Evolutionary conservation across 2,888 invertebrate genomes (phyloP).

Genomic region (Theretra japonica): DNA sequence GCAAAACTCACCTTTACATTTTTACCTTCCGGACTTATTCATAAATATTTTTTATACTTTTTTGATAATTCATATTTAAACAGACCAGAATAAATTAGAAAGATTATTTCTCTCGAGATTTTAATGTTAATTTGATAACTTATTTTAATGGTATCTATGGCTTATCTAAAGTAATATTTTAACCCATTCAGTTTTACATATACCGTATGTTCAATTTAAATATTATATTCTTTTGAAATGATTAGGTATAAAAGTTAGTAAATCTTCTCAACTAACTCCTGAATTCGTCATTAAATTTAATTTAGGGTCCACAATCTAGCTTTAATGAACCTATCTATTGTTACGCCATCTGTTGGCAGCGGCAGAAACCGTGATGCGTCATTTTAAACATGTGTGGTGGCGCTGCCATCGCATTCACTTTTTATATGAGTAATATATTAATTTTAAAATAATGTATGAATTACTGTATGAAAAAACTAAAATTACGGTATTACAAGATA

Average conservation of each 20-base stretch:
- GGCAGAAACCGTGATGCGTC: not conserved
- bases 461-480: not conserved
- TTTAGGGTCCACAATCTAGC: not conserved
- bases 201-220: too few relatives aligned
- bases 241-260: not conserved
- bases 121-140: too few relatives aligned
- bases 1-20: too few relatives aligned
- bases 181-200: too few relatives aligned
- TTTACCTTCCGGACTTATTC: not conserved
- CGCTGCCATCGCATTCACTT: not conserved
- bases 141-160: too few relatives aligned
- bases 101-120: too few relatives aligned
- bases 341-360: not conserved
- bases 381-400: not conserved
- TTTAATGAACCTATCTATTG: not conserved
- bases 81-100: too few relatives aligned
- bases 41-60: not conserved
- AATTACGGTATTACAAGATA: not conserved
- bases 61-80: too few relatives aligned
- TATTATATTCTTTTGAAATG: too few relatives aligned
- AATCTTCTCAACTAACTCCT: not conserved
- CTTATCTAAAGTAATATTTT: too few relatives aligned
- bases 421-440: not conserved
- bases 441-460: not conserved
- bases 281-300: not conserved